Conservation (phyloP, 1,140 invertebrate species). For the Dreissena rostriformis region DNA sequence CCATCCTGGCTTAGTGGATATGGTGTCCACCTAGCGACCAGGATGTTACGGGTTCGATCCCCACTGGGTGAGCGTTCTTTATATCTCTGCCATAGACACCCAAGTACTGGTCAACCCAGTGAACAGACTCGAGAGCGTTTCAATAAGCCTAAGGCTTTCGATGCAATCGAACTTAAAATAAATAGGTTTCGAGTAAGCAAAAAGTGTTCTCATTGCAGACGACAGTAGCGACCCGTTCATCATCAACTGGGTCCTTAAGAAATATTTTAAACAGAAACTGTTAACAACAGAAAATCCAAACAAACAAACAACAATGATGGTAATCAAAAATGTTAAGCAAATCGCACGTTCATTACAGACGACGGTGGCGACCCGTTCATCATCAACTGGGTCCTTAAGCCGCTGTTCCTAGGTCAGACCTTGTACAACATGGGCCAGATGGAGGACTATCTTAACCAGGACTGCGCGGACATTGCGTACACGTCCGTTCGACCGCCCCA, state of each 20-base stretch:
- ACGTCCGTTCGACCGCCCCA: conserved; percentile 77
- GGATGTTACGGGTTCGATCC: neutral
- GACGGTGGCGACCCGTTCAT: conserved; percentile 68
- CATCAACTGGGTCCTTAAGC: conserved; percentile 71
- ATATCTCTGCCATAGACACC: neutral
- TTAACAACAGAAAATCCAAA: neutral
- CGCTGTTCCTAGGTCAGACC: conserved; percentile 69
- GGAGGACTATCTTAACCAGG: conserved; percentile 73
- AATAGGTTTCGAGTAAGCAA: conserved; percentile 21
- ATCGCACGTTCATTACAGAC: conserved; percentile 49
- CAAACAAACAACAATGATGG: neutral
- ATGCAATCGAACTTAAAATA: no score
- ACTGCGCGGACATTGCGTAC: conserved; percentile 75
- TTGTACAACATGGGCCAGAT: conserved; percentile 77
- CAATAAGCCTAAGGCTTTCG: neutral
- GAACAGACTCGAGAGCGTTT: neutral
- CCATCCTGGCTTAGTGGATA: no score
- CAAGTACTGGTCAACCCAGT: neutral
- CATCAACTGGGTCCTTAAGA: conserved; percentile 70
- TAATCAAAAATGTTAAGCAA: neutral
- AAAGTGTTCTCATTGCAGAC: conserved; percentile 50
- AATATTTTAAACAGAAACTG: neutral
- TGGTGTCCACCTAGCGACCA: neutral
- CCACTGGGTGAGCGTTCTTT: neutral
- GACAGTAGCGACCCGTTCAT: conserved; percentile 67